A percentile compares a stretch with the other conserved stretches of the same genome.
Conservation (phyloP, 1,140 invertebrate species). For the Vanessa tameamea region DNA sequence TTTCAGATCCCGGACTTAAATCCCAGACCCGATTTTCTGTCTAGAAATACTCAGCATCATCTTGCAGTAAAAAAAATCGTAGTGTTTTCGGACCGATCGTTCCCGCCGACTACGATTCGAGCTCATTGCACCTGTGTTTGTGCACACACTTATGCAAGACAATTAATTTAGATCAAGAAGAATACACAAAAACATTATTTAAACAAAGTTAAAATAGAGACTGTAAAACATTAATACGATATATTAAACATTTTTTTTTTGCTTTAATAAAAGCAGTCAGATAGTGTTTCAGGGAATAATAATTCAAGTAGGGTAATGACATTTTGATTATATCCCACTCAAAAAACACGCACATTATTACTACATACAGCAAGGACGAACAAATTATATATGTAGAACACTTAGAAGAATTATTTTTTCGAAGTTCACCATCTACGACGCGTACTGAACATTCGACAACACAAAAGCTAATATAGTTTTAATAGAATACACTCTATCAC, state of each 20-base stretch:
- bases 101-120: no score
- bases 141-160: no score
- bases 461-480: no score
- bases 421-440: not conserved
- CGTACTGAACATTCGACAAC: no score
- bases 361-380: slow-evolving; percentile 16
- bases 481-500: no score
- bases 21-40: no score
- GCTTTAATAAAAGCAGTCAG: not conserved
- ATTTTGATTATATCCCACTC: slow-evolving; percentile 32
- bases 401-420: slow-evolving; percentile 6
- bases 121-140: no score
- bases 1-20: no score
- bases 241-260: not conserved
- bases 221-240: not conserved
- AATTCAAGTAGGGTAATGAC: slow-evolving; percentile 22
- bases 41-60: no score
- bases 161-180: not conserved
- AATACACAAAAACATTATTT: not conserved
- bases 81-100: no score
- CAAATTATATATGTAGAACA: slow-evolving; percentile 2
- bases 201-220: not conserved
- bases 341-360: slow-evolving; percentile 28
- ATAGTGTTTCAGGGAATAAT: not conserved
- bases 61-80: no score